Percentiles rank a stretch among this genome's conserved stretches.
Evolutionary conservation across 2,797 vertebrate genomes (phyloP).

Genomic region (Chromobotia macracanthus): DNA sequence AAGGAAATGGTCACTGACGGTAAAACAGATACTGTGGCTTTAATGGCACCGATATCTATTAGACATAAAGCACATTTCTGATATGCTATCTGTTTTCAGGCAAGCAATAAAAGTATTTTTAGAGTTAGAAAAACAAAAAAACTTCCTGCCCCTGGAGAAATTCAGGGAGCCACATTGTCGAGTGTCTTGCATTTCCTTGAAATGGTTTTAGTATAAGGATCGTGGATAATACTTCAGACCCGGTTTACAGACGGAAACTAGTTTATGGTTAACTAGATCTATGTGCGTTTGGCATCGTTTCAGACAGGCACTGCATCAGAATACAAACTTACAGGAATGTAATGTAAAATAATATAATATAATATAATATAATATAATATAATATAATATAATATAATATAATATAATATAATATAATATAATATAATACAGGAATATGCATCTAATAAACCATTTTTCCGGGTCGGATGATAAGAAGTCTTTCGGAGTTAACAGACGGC

Average conservation of each 20-base stretch:
- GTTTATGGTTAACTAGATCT: constrained; percentile 44
- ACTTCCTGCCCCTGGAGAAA: no score
- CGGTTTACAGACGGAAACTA: constrained; percentile 25
- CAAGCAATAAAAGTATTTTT: background rate
- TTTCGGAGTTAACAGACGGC: constrained; percentile 73
- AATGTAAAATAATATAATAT: no score
- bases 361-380: no score
- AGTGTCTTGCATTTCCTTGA: no score
- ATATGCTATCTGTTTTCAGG: background rate
- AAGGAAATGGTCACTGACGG: background rate
- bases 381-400: no score
- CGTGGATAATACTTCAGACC: constrained; percentile 8
- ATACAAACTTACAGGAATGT: no score
- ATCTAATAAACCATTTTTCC: constrained; percentile 48
- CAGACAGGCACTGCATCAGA: constrained; percentile 13
- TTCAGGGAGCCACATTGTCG: no score
- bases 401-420: no score
- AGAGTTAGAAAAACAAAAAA: background rate
- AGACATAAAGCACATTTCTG: background rate
- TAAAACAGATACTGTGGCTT: background rate
- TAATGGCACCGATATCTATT: background rate
- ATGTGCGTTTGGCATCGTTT: constrained; percentile 32
- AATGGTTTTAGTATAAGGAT: background rate
- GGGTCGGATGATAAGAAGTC: constrained; percentile 73
- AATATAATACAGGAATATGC: background rate